A percentile compares a stretch with the other conserved stretches of the same genome.
These are phyloP conservation scores for Pseudobourletiella spinata DNA, from an alignment of 1,140 invertebrate genomes.

Conservation along the genomic window DNA sequence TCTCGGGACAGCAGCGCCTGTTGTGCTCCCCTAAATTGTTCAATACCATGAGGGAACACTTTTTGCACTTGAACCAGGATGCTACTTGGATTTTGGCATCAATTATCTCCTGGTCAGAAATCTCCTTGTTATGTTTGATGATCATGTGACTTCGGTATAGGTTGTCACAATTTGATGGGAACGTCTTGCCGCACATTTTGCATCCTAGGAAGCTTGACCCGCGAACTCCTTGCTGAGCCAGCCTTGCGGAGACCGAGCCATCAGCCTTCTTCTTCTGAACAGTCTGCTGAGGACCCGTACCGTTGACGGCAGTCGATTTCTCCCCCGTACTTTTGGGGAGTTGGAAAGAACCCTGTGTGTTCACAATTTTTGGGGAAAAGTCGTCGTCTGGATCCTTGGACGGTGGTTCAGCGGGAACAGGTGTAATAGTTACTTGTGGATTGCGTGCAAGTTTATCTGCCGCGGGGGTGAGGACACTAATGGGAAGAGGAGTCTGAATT, in stretches of 20 bases:
- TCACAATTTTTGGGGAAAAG: conserved; percentile 7
- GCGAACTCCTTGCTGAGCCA: background rate
- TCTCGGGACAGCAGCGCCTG: background rate
- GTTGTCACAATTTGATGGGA: conserved; percentile 3
- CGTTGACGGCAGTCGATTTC: background rate
- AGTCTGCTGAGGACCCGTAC: too few relatives aligned
- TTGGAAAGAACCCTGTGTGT: background rate
- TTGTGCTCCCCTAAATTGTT: conserved; percentile 9
- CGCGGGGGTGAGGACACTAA: background rate
- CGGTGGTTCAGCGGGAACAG: too few relatives aligned
- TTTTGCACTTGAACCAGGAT: conserved; percentile 16
- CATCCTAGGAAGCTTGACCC: background rate
- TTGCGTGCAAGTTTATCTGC: too few relatives aligned
- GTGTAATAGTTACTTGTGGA: too few relatives aligned
- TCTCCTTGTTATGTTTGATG: conserved; percentile 9
- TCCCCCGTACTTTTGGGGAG: background rate
- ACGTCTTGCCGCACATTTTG: conserved; percentile 4
- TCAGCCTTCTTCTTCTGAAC: background rate
- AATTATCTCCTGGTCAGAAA: conserved; percentile 1
- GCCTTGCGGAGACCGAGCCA: background rate
- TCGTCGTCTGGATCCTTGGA: background rate
- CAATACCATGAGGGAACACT: background rate
- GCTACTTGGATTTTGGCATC: background rate
- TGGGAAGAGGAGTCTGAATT: background rate
- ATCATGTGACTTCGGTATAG: conserved; percentile 14